Evolutionary conservation across 2,797 vertebrate genomes (phyloP).

Genomic region (Molossus alvarezi): DNA sequence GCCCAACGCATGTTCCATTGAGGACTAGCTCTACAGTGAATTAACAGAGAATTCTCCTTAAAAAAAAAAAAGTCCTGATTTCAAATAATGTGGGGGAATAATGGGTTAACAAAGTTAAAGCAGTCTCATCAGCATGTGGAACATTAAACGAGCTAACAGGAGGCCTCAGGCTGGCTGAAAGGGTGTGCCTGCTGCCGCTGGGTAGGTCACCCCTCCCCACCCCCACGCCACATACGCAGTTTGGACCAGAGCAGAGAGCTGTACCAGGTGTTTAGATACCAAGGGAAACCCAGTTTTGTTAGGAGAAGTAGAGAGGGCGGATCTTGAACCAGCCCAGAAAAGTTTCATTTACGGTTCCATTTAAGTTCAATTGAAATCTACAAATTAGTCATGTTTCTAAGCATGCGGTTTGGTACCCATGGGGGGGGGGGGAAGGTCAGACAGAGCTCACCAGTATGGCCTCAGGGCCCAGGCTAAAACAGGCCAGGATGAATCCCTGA

Average conservation of each 20-base stretch:
- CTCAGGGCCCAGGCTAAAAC: not conserved
- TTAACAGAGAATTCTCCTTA: not conserved
- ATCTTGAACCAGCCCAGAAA: not conserved
- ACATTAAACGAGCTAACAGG: not conserved
- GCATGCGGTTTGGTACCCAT: not conserved
- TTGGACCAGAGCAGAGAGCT: not conserved
- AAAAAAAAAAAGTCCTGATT: not conserved
- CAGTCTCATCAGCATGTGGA: not conserved
- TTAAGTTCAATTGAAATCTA: not conserved
- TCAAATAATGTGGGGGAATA: constrained; percentile 1
- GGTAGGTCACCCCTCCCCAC: rapidly evolving
- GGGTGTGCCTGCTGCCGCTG: not conserved
- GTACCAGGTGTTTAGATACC: not conserved
- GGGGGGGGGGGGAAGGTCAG: not conserved
- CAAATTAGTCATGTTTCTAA: not conserved
- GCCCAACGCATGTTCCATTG: not conserved
- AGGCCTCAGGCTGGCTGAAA: not conserved
- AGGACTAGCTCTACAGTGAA: not conserved
- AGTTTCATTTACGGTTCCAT: not conserved
- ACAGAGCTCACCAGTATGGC: not conserved
- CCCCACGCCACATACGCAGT: not conserved
- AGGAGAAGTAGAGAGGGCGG: not conserved
- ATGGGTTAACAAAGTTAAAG: not conserved
- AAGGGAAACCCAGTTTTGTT: not conserved
- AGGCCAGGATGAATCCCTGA: not conserved